Base-by-base conservation (phyloP, 2,113 vertebrate genomes). In the Malurus alboscapulatus region DNA sequence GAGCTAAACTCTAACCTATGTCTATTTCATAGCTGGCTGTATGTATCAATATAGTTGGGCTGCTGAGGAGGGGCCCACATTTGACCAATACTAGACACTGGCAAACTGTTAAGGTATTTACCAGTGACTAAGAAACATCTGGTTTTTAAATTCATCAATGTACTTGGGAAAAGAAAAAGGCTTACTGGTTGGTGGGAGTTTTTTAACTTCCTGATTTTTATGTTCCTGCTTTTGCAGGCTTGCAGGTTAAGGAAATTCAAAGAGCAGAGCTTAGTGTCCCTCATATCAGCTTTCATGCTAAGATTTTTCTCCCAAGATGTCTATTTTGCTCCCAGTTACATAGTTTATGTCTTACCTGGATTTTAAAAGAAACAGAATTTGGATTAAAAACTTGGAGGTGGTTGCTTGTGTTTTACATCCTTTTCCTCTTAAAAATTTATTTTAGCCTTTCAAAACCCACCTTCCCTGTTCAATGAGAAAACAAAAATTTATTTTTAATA, bases 331-430 rank as follows among this genome's bases (percentile, higher is more conserved):
- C 45, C n/a, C 10, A 12, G 14, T 53, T 65, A 34, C 10, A 6
- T 14, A 61, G 30, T 14, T 74, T 32, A 25, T 62, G 30, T 73
- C 36, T 65, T 82, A 34, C 12, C 12, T 71, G 32, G 32, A 68
- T 84, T 71, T 68, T 65, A 62, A 81, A 90, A 68, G 62, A 47
- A 53, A n/a, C 5, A 12, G 25, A 68, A 9, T 72, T 81, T 63
- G 65, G 36, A 34, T 57, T 91, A 36, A 42, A 59, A 51, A 30
- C 7, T 38, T 74, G 8, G 3, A 44, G 34, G n/a, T 48, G 29
- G 80, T 58, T 51, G 25, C 25, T 81, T 75, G 7, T 61, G 42
- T 86, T 76, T 14, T 0, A 0, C 26, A 1, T 0, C 6, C 73
- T 81, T 84, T 88, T 16, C 13, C 34, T 72, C 36, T 75, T 42